phyloP scores from a whole-genome alignment of 2,797 vertebrate genomes.

The Cuniculus paca region DNA sequence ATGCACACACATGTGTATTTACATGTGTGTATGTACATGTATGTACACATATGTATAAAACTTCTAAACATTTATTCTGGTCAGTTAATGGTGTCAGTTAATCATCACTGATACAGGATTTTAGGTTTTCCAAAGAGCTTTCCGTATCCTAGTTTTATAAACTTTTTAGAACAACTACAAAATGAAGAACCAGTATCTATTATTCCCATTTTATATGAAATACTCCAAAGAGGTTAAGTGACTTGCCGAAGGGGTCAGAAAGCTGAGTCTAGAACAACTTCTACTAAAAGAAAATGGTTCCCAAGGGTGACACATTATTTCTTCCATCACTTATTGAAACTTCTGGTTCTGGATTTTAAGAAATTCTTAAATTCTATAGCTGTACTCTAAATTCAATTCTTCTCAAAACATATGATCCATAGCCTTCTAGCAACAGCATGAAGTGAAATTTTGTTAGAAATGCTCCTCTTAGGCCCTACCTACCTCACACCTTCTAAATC shows the following conservation, averaged over 20 bases:
- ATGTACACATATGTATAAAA: not conserved
- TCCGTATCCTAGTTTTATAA: not conserved
- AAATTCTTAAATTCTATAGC: not conserved
- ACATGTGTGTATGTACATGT: not conserved
- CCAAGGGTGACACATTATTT: not conserved
- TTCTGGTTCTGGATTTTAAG: not conserved
- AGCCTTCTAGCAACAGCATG: not conserved
- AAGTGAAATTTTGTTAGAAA: not conserved
- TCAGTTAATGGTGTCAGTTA: constrained; percentile 5
- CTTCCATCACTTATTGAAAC: not conserved
- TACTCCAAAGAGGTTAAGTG: not conserved
- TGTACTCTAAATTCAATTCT: not conserved
- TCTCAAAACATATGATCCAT: not conserved
- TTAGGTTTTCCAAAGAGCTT: constrained; percentile 30
- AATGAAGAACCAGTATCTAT: not conserved
- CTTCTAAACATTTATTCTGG: constrained; percentile 19
- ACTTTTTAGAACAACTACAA: not conserved
- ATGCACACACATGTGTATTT: not conserved
- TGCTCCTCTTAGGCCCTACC: not conserved
- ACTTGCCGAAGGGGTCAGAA: not conserved
- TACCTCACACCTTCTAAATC: not conserved
- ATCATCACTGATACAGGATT: not conserved
- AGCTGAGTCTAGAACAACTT: not conserved
- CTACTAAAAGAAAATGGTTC: constrained; percentile 28
- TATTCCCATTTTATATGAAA: constrained; percentile 35